Evolutionary conservation across 1,140 invertebrate genomes (phyloP).

Genomic region (Sarcophaga bullata): DNA sequence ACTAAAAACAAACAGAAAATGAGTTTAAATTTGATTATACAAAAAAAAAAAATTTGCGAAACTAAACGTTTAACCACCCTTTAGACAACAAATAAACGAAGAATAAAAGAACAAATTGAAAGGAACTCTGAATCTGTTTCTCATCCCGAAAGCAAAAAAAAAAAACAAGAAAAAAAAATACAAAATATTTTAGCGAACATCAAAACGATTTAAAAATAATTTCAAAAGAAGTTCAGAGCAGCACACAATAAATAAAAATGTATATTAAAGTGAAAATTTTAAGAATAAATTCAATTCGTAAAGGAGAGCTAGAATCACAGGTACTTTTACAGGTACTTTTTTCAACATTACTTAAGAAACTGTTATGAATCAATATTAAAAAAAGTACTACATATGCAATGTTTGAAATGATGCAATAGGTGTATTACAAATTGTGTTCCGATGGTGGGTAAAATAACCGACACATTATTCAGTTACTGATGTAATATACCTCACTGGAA

Average conservation of each 20-base stretch:
- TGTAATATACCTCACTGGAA: no score
- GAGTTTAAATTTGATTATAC: not conserved
- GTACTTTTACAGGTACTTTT: no score
- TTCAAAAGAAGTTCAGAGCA: not conserved
- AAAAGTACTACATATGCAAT: not conserved
- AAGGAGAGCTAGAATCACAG: not conserved
- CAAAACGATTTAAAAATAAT: not conserved
- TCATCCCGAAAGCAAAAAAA: not conserved
- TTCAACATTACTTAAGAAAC: no score
- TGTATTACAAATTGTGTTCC: no score
- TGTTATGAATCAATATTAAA: no score
- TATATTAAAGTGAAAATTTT: not conserved
- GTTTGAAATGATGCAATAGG: no score
- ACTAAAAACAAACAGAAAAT: slow-evolving; percentile 12
- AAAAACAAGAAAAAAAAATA: no score
- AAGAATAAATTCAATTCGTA: not conserved
- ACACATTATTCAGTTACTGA: no score
- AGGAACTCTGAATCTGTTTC: no score
- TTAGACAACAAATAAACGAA: not conserved
- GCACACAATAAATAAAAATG: not conserved
- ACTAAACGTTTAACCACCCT: slow-evolving; percentile 38
- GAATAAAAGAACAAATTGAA: not conserved
- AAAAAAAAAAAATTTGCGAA: slow-evolving; percentile 35
- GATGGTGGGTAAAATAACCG: no score
- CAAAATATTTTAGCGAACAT: not conserved